A percentile compares a stretch with the other conserved stretches of the same genome.
Conservation (phyloP, 2,888 invertebrate species). For the Reticulitermes lucifugus region DNA sequence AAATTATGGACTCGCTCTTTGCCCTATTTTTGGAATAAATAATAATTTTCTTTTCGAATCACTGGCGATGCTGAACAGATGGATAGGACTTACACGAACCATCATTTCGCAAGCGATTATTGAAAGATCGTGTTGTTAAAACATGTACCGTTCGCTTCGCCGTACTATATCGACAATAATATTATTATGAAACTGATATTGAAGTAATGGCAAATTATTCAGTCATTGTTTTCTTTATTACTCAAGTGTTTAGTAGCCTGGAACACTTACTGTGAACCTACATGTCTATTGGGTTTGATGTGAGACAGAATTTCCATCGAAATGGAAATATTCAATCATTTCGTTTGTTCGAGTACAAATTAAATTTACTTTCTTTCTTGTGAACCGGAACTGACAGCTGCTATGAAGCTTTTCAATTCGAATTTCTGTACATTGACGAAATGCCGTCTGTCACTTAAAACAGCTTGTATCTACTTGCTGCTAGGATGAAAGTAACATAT, state of each 20-base stretch:
- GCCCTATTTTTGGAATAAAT: no score
- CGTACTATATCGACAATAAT: not conserved
- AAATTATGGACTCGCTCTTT: no score
- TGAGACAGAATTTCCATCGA: not conserved
- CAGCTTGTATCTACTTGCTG: not conserved
- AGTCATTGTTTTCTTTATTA: not conserved
- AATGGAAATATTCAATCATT: slow-evolving; percentile 14
- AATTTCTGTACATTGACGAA: not conserved
- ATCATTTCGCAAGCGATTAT: no score
- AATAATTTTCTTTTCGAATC: no score
- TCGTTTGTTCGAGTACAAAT: slow-evolving; percentile 9
- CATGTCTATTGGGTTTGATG: slow-evolving; percentile 18
- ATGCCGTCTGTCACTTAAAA: not conserved
- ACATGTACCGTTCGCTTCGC: no score
- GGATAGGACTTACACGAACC: no score
- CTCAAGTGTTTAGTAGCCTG: not conserved
- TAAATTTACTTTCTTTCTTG: slow-evolving; percentile 18
- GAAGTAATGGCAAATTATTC: not conserved
- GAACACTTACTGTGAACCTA: not conserved
- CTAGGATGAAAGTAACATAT: no score
- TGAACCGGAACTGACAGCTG: slow-evolving; percentile 2
- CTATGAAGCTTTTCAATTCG: not conserved
- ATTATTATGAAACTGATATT: not conserved
- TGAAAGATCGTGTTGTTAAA: no score
- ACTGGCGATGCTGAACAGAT: no score